Evolutionary conservation across 2,113 vertebrate genomes (phyloP).

Genomic region (Oceanodroma tethys): DNA sequence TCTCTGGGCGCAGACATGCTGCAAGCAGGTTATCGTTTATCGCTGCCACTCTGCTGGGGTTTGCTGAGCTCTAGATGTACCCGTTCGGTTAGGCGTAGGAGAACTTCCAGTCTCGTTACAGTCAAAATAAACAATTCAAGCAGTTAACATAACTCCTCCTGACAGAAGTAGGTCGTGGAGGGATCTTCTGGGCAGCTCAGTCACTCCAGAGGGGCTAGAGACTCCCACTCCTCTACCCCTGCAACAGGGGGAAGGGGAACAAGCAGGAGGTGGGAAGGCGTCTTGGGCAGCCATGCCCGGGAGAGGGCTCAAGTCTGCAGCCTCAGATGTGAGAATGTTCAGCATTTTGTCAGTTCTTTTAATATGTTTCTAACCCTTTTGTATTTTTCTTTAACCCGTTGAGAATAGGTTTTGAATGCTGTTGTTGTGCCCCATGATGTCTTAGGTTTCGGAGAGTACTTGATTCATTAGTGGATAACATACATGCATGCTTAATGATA

Average conservation of each 20-base stretch:
- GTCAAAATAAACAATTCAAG: not conserved
- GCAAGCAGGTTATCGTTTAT: not conserved
- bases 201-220: not conserved
- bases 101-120: not conserved
- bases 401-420: not conserved
- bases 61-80: not conserved
- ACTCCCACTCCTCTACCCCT: not conserved
- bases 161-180: not conserved
- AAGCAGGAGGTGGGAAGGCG: not conserved
- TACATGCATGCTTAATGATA: not conserved
- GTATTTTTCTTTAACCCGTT: not conserved
- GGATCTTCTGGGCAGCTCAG: not conserved
- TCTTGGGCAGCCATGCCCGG: not conserved
- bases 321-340: not conserved
- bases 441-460: not conserved
- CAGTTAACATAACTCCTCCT: not conserved
- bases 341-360: not conserved
- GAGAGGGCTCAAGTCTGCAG: not conserved
- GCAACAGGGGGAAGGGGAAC: not conserved
- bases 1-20: not conserved
- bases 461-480: not conserved
- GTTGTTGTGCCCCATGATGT: not conserved
- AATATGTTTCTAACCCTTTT: not conserved
- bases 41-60: accelerated
- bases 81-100: accelerated